Evolutionary conservation across 2,888 invertebrate species (phyloP).

Genomic region (Ophion slaviceki): DNA sequence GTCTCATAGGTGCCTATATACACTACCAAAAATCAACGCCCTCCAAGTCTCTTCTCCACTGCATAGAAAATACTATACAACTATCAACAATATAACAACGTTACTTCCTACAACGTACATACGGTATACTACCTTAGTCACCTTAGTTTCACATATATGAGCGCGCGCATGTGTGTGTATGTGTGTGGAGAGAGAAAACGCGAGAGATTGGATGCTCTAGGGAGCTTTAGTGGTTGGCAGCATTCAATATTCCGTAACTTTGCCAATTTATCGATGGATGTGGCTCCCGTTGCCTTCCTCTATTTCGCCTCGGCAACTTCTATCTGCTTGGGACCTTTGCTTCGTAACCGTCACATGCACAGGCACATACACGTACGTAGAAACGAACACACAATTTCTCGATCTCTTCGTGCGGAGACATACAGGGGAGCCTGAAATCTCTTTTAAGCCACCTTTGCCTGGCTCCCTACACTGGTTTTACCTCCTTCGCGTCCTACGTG

Average conservation of each 20-base stretch:
- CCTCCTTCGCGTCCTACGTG: slow-evolving; percentile 24
- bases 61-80: slow-evolving; percentile 17
- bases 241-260: slow-evolving; percentile 78
- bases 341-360: slow-evolving; percentile 1
- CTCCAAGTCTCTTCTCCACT: not conserved
- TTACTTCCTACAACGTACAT: slow-evolving; percentile 50
- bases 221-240: slow-evolving; percentile 75
- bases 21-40: not conserved
- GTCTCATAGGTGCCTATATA: not conserved
- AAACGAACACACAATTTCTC: not conserved
- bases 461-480: slow-evolving; percentile 1
- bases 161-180: slow-evolving; percentile 7
- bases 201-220: slow-evolving; percentile 64
- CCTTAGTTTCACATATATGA: slow-evolving; percentile 43
- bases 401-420: slow-evolving; percentile 44
- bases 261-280: slow-evolving; percentile 77
- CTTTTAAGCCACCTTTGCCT: slow-evolving; percentile 40
- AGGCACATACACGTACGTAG: not conserved
- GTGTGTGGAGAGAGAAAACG: slow-evolving; percentile 11
- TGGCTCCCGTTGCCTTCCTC: slow-evolving; percentile 66
- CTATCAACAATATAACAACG: slow-evolving; percentile 45
- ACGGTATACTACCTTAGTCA: slow-evolving; percentile 46
- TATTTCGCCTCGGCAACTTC: slow-evolving; percentile 63
- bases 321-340: slow-evolving; percentile 24
- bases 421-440: slow-evolving; percentile 29